A percentile compares a stretch with the other conserved stretches of the same genome.
phyloP scores from a whole-genome alignment of 2,113 vertebrate genomes.

The Dasyurus viverrinus region DNA sequence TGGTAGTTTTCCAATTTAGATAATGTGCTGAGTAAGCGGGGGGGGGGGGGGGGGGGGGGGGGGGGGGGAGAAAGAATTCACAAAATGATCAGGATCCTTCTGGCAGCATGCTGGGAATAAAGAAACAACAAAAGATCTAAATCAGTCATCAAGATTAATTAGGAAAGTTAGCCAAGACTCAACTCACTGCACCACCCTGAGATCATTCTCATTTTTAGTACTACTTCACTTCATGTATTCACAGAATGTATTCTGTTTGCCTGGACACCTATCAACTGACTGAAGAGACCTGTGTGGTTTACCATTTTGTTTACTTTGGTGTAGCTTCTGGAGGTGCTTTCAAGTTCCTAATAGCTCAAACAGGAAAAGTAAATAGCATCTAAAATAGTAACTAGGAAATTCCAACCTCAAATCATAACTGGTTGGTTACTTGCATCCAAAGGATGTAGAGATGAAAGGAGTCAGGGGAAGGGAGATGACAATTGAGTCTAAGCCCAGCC shows the following conservation, averaged over 20 bases:
- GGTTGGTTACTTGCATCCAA: neutral
- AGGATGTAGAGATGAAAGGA: neutral
- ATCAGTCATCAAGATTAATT: neutral
- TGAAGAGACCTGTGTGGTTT: neutral
- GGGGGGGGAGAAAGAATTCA: constrained; percentile 1
- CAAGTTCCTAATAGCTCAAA: neutral
- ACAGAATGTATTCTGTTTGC: neutral
- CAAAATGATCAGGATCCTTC: constrained; percentile 20
- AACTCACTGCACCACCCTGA: neutral
- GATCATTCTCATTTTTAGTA: constrained; percentile 34
- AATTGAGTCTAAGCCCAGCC: neutral
- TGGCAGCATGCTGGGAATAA: neutral
- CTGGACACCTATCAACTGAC: neutral
- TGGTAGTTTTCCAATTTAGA: constrained; percentile 32
- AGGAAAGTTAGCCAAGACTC: neutral
- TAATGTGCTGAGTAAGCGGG: constrained; percentile 42
- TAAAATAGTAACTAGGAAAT: neutral
- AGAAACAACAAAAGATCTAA: neutral
- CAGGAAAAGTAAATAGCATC: neutral
- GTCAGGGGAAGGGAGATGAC: neutral
- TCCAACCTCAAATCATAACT: neutral
- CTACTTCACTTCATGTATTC: neutral
- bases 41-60: neutral
- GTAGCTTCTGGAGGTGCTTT: neutral
- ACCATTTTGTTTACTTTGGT: neutral